Base-by-base conservation (phyloP, 2,113 vertebrate genomes). In the Amblyornis subalaris region DNA sequence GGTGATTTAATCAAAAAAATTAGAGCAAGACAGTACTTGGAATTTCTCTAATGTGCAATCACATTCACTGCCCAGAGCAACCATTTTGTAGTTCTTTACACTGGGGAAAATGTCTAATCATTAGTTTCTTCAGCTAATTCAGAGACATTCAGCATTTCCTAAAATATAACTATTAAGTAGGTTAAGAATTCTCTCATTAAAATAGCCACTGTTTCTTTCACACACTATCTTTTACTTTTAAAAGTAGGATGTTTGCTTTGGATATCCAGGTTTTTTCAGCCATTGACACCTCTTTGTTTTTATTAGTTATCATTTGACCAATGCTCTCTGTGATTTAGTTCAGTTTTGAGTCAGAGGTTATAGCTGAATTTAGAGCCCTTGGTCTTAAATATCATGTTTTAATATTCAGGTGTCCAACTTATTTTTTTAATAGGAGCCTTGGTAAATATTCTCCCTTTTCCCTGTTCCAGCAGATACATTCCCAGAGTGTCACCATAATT, bases 11-110 rank as follows among this genome's bases (percentile, higher is more conserved):
- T 55, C 0, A 44, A 57, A 82, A 82, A 80, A 85, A 79, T 1
- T 69, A 81, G 42, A 95, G 7, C 35, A 90, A 75, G 23, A 7
- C 16, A 75, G 16, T 44, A 62, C 42, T 75, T 77, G 45, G 16
- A 83, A 84, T 89, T 72, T 93, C 10, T 58, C 22, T 67, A 87
- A 85, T 70, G 5, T 89, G 14, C 87, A 64, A 91, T 92, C 33
- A 72, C n/a, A 94, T 77, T 91, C 66, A 50, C 29, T 93, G 93
- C 94, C 74, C 71, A 89, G 50, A 94, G 86, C 94, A 96, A 94
- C 60, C 16, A 58, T 95, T 97, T 83, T 91, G 74, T 74, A 94
- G 42, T 60, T 83, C 51, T 91, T 87, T 94, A 62, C 88, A 75
- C 83, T 18, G 51, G 90, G 93, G 92, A 79, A 90, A 94, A 85